These are phyloP conservation scores for Xestia rhomboidea DNA, from an alignment of 2,888 invertebrate species.

Conservation along the genomic window DNA sequence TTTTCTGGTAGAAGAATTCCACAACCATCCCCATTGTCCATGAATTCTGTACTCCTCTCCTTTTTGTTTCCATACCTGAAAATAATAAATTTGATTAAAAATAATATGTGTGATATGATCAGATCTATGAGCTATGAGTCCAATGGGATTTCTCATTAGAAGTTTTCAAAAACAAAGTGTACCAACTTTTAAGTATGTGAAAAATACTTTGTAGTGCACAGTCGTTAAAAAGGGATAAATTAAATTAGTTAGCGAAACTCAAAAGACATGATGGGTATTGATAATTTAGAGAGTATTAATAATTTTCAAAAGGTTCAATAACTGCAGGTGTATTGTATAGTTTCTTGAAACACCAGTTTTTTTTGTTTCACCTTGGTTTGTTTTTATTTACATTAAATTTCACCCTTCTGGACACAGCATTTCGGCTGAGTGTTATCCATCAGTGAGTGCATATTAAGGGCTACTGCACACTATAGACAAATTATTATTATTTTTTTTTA, in stretches of 20 bases:
- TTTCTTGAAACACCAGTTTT: not conserved
- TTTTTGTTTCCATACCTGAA: constrained; percentile 97
- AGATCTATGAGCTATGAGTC: not conserved
- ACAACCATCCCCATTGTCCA: constrained; percentile 99
- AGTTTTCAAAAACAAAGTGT: not conserved
- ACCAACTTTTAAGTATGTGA: not conserved
- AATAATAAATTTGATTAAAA: constrained; percentile 17
- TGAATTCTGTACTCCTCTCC: constrained; percentile 99
- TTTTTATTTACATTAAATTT: not conserved
- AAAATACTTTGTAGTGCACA: not conserved
- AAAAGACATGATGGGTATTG: not conserved
- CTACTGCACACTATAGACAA: too few species aligned
- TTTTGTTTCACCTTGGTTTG: not conserved
- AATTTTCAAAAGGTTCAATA: not conserved
- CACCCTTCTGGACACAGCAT: not conserved
- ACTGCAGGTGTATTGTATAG: not conserved
- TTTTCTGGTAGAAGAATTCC: constrained; percentile 94
- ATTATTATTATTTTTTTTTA: too few species aligned
- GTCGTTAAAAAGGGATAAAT: not conserved
- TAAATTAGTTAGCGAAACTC: not conserved
- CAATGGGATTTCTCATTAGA: not conserved
- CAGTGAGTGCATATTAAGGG: not conserved
- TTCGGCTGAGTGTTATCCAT: not conserved
- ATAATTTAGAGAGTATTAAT: not conserved
- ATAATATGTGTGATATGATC: not conserved